Conservation (phyloP, 2,113 vertebrate species). For the Ammospiza caudacuta region DNA sequence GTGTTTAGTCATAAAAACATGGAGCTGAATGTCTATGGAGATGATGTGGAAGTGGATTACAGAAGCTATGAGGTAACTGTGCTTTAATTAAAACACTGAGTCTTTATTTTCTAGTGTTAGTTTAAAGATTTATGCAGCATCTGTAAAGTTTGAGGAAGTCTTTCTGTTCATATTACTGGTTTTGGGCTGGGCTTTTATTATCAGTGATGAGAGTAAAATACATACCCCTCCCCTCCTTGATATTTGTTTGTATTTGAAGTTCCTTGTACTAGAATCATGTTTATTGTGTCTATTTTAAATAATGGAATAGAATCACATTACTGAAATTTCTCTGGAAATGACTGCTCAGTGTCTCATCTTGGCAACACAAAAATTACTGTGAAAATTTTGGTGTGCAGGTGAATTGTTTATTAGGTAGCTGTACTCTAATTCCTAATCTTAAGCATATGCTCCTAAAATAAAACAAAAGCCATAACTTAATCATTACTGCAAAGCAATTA, state of each 20-base stretch:
- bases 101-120: neutral
- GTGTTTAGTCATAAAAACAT: slow-evolving; percentile 99
- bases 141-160: neutral
- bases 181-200: neutral
- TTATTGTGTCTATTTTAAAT: neutral
- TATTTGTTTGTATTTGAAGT: neutral
- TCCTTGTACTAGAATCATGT: neutral
- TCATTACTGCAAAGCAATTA: neutral
- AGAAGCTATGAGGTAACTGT: slow-evolving; percentile 90
- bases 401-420: neutral
- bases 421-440: neutral
- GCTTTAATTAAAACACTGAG: neutral
- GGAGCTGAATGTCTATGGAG: slow-evolving; percentile 97
- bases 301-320: neutral
- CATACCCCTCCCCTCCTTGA: fast-evolving
- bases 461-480: neutral
- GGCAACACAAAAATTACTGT: neutral
- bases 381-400: neutral
- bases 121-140: neutral
- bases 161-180: neutral
- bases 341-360: neutral
- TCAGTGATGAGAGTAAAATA: neutral
- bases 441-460: neutral
- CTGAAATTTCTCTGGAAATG: neutral
- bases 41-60: slow-evolving; percentile 98